Conservation (phyloP, 1,140 invertebrate species). For the Drosophila novamexicana region DNA sequence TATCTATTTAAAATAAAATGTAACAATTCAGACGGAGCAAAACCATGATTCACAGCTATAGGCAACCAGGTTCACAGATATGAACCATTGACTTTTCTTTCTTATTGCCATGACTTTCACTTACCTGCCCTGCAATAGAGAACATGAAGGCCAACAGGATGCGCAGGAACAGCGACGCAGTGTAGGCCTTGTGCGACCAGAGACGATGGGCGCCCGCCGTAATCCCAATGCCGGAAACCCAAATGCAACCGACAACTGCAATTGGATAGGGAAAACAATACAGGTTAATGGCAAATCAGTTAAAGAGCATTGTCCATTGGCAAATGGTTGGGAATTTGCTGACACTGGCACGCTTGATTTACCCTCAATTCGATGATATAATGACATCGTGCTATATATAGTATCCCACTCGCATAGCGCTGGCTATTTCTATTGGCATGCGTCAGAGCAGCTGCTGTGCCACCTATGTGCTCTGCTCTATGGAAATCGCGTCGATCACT, state of each 20-base stretch:
- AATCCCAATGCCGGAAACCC: slow-evolving; percentile 88
- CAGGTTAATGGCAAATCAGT: slow-evolving; percentile 1
- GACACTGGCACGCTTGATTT: slow-evolving; percentile 56
- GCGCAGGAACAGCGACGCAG: slow-evolving; percentile 90
- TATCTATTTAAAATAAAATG: no score
- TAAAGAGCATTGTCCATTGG: slow-evolving; percentile 32
- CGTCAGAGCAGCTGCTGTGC: slow-evolving; percentile 17
- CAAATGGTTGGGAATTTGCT: slow-evolving; percentile 1
- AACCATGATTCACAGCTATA: no score
- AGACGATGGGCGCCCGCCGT: slow-evolving; percentile 93
- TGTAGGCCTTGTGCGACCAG: slow-evolving; percentile 93
- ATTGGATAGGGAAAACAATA: slow-evolving; percentile 34
- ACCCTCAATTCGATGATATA: slow-evolving; percentile 59
- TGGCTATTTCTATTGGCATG: slow-evolving; percentile 15
- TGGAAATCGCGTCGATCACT: slow-evolving; percentile 44
- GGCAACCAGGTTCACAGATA: no score
- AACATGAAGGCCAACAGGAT: slow-evolving; percentile 89
- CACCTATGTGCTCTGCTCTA: slow-evolving; percentile 19
- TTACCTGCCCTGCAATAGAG: slow-evolving; percentile 89
- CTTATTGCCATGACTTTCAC: not conserved
- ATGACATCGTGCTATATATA: slow-evolving; percentile 53
- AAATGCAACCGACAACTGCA: slow-evolving; percentile 86
- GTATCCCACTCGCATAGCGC: slow-evolving; percentile 1
- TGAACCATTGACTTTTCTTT: no score
- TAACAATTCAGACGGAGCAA: no score